Conservation (phyloP, 1,140 invertebrate genomes). For the Stratiolaelaps scimitus region DNA sequence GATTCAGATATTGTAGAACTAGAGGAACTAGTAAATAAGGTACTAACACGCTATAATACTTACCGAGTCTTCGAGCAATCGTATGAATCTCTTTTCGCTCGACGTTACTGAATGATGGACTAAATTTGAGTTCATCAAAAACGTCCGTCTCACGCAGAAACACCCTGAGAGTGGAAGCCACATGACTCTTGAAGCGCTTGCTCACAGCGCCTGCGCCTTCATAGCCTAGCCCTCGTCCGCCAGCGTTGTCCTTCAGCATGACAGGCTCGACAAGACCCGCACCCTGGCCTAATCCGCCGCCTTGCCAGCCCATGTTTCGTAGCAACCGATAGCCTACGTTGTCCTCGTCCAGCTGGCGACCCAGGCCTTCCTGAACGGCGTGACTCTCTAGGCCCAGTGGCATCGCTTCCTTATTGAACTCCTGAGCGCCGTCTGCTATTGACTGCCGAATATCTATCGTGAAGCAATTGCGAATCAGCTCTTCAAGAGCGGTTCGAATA, state of each 20-base stretch:
- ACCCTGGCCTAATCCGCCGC: neutral
- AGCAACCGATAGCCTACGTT: slow-evolving; percentile 9
- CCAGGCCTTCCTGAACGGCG: neutral
- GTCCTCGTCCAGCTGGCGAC: neutral
- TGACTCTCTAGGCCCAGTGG: neutral
- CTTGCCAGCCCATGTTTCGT: slow-evolving; percentile 6
- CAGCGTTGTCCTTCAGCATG: slow-evolving; percentile 15
- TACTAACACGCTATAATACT: neutral
- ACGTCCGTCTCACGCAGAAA: slow-evolving; percentile 15
- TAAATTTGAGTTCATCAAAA: slow-evolving; percentile 22
- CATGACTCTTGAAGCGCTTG: neutral
- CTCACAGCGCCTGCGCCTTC: neutral
- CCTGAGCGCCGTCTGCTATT: neutral
- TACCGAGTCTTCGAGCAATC: neutral
- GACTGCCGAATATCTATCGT: neutral
- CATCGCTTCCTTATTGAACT: slow-evolving; percentile 6
- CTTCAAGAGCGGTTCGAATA: neutral
- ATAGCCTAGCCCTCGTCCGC: slow-evolving; percentile 1
- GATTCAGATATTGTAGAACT: neutral
- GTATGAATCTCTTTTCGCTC: slow-evolving; percentile 13
- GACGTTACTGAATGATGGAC: slow-evolving; percentile 1
- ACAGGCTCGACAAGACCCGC: slow-evolving; percentile 7
- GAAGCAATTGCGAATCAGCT: neutral
- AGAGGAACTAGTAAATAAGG: neutral
- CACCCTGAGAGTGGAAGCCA: neutral